These are phyloP conservation scores for Smittia aterrima DNA, from an alignment of 2,888 invertebrate species.

Conservation along the genomic window DNA sequence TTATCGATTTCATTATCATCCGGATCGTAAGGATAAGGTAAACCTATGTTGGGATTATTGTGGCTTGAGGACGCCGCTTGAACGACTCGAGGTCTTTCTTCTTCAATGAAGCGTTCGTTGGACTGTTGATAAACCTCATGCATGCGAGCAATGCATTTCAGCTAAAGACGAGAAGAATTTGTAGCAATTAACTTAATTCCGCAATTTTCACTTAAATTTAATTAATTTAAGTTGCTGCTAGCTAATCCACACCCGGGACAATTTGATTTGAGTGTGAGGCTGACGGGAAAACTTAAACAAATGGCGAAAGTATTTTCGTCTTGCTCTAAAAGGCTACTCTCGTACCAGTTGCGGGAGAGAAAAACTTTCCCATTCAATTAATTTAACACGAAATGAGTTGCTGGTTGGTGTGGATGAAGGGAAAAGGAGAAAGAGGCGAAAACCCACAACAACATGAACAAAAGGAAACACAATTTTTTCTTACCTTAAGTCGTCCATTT, in stretches of 20 bases:
- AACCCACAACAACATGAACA: background rate
- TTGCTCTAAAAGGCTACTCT: background rate
- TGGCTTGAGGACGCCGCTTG: conserved; percentile 46
- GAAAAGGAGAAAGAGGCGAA: background rate
- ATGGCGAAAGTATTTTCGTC: background rate
- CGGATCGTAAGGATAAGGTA: conserved; percentile 50
- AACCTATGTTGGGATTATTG: conserved; percentile 48
- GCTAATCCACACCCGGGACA: background rate
- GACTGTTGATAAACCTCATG: conserved; percentile 67
- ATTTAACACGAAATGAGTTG: conserved; percentile 27
- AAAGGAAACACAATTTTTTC: background rate
- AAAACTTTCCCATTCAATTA: conserved; percentile 39
- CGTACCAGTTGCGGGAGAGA: background rate
- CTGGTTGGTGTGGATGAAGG: background rate
- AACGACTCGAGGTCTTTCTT: conserved; percentile 53
- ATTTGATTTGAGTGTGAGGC: background rate
- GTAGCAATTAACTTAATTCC: conserved; percentile 30
- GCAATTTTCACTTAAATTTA: conserved; percentile 3
- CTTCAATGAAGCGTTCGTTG: conserved; percentile 64
- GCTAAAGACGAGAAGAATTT: conserved; percentile 47
- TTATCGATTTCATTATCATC: conserved; percentile 50
- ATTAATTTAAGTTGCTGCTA: conserved; percentile 31
- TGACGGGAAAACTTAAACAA: background rate
- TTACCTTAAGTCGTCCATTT: conserved; percentile 57
- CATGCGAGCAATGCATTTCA: conserved; percentile 66